Base-by-base conservation (phyloP, 2,888 invertebrate species). In the Mesorhabditis spiculigera region DNA sequence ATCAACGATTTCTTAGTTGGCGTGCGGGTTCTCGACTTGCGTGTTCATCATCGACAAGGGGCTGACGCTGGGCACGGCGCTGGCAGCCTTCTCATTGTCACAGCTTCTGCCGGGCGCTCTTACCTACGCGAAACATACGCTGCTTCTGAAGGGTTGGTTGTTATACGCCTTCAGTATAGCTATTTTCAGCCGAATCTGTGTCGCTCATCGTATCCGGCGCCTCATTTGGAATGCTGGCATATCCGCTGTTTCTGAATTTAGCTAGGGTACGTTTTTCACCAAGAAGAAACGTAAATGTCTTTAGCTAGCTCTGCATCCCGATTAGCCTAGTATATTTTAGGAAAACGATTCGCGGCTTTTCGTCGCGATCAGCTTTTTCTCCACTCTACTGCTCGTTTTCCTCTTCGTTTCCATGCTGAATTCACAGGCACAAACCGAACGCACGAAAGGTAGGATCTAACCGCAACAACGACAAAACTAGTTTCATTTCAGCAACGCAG, bases 381-480 rank as follows among this genome's bases (percentile, higher is more conserved):
- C 75, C n/a, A 71, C 79, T 43, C 69, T 82, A n/a, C 66, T 80
- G 62, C 68, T 82, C 65, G 79, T 80, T 58, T 70, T 80, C n/a
- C 71, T 81, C 65, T 69, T 81, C 61, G 78, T 81, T 28, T 75
- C 73, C 6, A 70, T 82, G 67, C 68, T 82, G 68, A 82, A 81
- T 62, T 71, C 75, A 58, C 81, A 82, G 64, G 77, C 81, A n/a
- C 80, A 77, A 65, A 72, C 77, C 43, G 79, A 77, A 64, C 66
- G 80, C 62, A 78, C 72, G 69, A 74, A 76, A 63, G 78, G 79
- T 78, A 50, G 43, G 50, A 13, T 5, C 4, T 0, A 4, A 13
- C 4, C 16, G 16, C 5, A 66, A 66, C 6, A 50, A 8, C 10
- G 44, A 4, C 3, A 3, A 4, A 70, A 67, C 13, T 2, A 67